Conservation (phyloP, 2,113 vertebrate species). For the Daubentonia madagascariensis region DNA sequence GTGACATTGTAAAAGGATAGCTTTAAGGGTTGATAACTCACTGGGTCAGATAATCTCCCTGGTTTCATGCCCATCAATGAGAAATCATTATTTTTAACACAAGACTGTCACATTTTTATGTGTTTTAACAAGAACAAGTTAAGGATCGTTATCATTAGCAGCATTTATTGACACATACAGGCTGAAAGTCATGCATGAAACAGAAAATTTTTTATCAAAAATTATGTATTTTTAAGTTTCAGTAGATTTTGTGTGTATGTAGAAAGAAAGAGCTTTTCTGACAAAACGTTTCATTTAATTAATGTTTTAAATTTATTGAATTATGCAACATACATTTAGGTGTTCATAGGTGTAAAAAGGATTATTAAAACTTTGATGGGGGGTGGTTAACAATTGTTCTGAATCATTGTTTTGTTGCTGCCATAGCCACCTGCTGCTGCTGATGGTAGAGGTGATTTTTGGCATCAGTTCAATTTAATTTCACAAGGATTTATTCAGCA, state of each 20-base stretch:
- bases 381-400: not conserved
- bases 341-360: not conserved
- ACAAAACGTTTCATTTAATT: not conserved
- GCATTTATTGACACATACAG: not conserved
- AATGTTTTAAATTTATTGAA: not conserved
- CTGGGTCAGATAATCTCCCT: not conserved
- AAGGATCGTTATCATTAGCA: not conserved
- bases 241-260: not conserved
- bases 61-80: slow-evolving; percentile 6
- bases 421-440: no score
- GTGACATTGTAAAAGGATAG: not conserved
- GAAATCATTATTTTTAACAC: not conserved
- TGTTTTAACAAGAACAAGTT: not conserved
- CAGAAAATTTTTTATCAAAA: not conserved
- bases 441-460: not conserved
- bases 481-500: not conserved
- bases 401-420: not conserved
- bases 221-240: not conserved
- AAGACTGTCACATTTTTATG: not conserved
- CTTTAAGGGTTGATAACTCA: not conserved
- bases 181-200: not conserved
- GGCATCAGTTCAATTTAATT: not conserved
- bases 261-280: not conserved
- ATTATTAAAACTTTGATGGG: not conserved
- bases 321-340: not conserved